Percentiles rank a stretch among this genome's conserved stretches.
Evolutionary conservation across 2,113 vertebrate genomes (phyloP).

Genomic region (Pangasianodon gigas): DNA sequence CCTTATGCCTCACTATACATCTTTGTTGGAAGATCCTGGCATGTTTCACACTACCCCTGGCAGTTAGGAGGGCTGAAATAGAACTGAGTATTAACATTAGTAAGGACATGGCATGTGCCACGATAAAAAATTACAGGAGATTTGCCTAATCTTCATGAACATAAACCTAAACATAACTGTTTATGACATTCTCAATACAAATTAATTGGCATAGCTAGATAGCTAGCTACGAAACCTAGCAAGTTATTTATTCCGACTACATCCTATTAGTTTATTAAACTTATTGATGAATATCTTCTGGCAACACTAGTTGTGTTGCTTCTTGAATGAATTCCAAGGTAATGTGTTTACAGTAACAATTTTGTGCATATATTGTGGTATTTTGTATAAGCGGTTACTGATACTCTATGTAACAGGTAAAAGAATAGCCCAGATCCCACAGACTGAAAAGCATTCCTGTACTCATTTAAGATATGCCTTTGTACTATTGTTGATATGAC

Average conservation of each 20-base stretch:
- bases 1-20: background rate
- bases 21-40: background rate
- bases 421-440: constrained; percentile 54
- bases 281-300: background rate
- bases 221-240: background rate
- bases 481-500: constrained; percentile 68
- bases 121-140: background rate
- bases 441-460: constrained; percentile 56
- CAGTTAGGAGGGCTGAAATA: background rate
- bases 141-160: background rate
- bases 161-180: background rate
- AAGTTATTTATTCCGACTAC: background rate
- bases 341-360: background rate
- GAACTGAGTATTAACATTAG: background rate
- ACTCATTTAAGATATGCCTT: constrained; percentile 62
- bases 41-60: background rate
- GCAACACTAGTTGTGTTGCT: background rate
- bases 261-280: background rate
- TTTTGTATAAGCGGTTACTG: background rate
- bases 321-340: background rate
- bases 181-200: background rate
- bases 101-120: background rate
- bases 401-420: constrained; percentile 41
- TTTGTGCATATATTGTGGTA: background rate
- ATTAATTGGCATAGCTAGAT: background rate